A percentile compares a stretch with the other conserved stretches of the same genome.
Conservation (phyloP, 2,888 invertebrate species). For the Tetragnatha montana region DNA sequence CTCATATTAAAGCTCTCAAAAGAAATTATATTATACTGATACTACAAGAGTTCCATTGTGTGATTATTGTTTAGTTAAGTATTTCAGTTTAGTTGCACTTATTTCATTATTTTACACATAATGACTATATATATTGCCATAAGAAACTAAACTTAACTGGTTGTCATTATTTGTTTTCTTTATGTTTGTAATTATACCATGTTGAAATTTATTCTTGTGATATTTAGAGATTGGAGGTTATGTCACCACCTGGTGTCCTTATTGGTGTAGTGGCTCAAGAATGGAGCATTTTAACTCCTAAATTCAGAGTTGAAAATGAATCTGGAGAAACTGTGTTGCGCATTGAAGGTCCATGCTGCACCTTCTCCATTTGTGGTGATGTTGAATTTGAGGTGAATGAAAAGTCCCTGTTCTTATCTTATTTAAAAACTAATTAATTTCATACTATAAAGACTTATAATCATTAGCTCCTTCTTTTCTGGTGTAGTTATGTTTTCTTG, state of each 20-base stretch:
- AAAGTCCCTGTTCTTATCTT: no score
- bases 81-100: not conserved
- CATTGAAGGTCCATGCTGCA: constrained; percentile 79
- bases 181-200: constrained; percentile 1
- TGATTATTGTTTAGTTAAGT: no score
- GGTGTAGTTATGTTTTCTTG: not conserved
- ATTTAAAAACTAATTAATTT: no score
- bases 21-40: no score
- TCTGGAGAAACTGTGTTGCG: constrained; percentile 84
- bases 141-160: no score
- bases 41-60: no score
- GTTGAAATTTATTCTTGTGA: not conserved
- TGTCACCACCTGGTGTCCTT: constrained; percentile 79
- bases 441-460: no score
- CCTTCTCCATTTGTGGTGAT: constrained; percentile 70
- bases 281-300: constrained; percentile 74
- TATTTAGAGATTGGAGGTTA: constrained; percentile 84
- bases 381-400: constrained; percentile 69
- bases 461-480: no score
- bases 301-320: constrained; percentile 85
- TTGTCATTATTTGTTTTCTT: not conserved
- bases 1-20: no score
- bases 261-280: constrained; percentile 74
- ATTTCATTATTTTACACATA: not conserved
- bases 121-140: not conserved